These are phyloP conservation scores for Heliconius hortense DNA, from an alignment of 2,888 invertebrate species.

Conservation along the genomic window DNA sequence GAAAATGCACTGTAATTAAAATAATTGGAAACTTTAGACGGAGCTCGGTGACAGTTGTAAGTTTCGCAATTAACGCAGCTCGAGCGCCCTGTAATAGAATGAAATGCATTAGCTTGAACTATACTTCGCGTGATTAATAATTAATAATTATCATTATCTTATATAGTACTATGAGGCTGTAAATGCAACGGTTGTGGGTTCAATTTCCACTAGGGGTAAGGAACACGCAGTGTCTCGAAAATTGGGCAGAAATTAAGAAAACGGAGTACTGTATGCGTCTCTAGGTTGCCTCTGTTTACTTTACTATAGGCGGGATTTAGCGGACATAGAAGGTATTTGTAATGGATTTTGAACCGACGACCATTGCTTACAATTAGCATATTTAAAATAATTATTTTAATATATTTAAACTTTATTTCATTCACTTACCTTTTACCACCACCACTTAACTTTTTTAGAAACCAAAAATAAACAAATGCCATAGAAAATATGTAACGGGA, in stretches of 20 bases:
- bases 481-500: neutral
- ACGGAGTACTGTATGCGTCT: no score
- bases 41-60: slow-evolving; percentile 26
- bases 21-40: slow-evolving; percentile 23
- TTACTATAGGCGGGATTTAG: no score
- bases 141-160: neutral
- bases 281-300: no score
- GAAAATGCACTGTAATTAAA: slow-evolving; percentile 22
- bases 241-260: no score
- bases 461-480: neutral
- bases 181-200: neutral
- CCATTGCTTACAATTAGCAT: no score
- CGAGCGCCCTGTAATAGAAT: slow-evolving; percentile 29
- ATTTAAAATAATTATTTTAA: neutral
- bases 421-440: neutral
- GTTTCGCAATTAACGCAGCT: slow-evolving; percentile 32
- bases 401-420: neutral
- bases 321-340: no score
- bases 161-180: neutral
- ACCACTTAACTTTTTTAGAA: neutral
- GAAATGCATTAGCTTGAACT: slow-evolving; percentile 21
- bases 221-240: no score
- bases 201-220: neutral
- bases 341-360: no score
- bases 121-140: slow-evolving; percentile 11